A percentile compares a stretch with the other conserved stretches of the same genome.
These are phyloP conservation scores for Prostheceraeus crozeri DNA, from an alignment of 2,888 invertebrate species.

Conservation along the genomic window DNA sequence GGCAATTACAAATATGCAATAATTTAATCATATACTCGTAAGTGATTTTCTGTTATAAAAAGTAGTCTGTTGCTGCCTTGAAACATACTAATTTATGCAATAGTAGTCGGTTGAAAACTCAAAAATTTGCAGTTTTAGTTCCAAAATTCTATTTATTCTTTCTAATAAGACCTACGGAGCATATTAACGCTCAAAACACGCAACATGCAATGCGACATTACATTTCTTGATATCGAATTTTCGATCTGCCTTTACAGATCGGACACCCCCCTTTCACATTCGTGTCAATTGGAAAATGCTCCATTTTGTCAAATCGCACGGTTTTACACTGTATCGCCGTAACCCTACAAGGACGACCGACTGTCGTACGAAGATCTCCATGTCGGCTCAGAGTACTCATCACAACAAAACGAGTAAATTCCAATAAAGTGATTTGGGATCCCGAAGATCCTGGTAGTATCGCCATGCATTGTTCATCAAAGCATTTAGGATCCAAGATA, in stretches of 20 bases:
- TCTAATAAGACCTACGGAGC: no score
- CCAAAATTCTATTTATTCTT: no score
- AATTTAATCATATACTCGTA: no score
- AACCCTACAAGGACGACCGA: not conserved
- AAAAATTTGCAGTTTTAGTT: no score
- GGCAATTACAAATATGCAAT: no score
- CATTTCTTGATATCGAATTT: constrained; percentile 11
- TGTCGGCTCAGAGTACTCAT: not conserved
- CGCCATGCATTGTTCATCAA: not conserved
- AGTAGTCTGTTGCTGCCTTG: no score
- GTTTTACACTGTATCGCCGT: no score
- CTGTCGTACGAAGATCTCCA: not conserved
- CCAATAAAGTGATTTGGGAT: not conserved
- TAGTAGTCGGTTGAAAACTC: no score
- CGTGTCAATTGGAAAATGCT: constrained; percentile 10
- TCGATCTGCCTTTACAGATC: not conserved
- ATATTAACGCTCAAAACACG: no score
- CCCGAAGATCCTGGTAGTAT: not conserved
- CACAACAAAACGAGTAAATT: not conserved
- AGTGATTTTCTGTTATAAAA: no score
- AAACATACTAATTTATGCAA: no score
- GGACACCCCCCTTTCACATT: not conserved
- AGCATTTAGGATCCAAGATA: constrained; percentile 7
- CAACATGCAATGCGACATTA: constrained; percentile 1
- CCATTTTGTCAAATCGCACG: not conserved